phyloP scores from a whole-genome alignment of 2,888 invertebrate species.

The Acanthosepion esculentum region DNA sequence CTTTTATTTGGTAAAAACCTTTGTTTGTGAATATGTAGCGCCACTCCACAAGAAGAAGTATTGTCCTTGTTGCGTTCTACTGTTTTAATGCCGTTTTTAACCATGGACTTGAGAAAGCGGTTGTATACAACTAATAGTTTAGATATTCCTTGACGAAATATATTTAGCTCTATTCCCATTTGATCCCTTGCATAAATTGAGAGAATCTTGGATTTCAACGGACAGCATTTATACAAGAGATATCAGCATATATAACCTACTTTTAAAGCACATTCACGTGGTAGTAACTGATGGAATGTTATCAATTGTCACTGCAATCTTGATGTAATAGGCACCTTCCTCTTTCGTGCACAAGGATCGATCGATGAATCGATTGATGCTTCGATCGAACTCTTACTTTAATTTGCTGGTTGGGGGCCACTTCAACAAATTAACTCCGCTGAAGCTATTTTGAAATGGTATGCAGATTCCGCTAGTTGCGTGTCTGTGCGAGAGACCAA shows the following conservation, averaged over 20 bases:
- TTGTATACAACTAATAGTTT: no score
- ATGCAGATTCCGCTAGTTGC: not conserved
- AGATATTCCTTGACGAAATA: no score
- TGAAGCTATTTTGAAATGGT: conserved; percentile 1
- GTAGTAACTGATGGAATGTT: not conserved
- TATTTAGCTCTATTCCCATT: no score
- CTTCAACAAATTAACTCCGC: conserved; percentile 9
- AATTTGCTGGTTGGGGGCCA: not conserved
- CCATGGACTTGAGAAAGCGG: no score
- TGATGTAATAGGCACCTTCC: not conserved
- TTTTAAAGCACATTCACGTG: not conserved
- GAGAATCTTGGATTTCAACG: no score
- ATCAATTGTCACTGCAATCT: not conserved
- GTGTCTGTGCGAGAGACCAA: not conserved
- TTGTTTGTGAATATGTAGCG: no score
- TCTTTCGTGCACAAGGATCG: not conserved
- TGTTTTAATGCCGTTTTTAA: no score
- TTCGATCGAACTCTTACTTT: conserved; percentile 1
- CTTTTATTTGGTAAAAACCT: no score
- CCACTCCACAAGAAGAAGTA: no score
- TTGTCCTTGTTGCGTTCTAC: no score
- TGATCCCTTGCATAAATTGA: no score
- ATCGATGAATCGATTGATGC: not conserved
- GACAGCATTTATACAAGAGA: no score
- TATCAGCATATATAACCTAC: not conserved